phyloP scores from a whole-genome alignment of 2,113 vertebrate species.

The Mus pahari region DNA sequence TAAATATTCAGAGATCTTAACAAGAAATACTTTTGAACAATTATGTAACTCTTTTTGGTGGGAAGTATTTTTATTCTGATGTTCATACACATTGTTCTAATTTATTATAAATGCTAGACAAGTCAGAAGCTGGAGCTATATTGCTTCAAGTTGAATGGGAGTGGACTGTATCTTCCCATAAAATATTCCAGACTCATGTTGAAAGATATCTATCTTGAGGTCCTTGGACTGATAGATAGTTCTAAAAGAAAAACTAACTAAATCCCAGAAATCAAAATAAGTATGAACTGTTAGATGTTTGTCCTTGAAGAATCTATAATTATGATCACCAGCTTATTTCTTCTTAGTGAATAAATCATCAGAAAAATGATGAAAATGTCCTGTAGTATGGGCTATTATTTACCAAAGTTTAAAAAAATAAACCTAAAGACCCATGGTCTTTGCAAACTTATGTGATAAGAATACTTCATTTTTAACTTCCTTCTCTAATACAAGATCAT shows the following conservation, averaged over 20 bases:
- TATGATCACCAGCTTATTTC: not conserved
- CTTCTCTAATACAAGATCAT: slow-evolving; percentile 64
- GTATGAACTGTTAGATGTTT: not conserved
- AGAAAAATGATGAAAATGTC: slow-evolving; percentile 54
- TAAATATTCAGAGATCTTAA: slow-evolving; percentile 31
- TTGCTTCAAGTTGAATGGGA: not conserved
- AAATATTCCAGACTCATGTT: not conserved
- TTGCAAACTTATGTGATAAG: slow-evolving; percentile 41
- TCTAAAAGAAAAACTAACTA: slow-evolving; percentile 24
- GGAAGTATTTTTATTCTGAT: not conserved
- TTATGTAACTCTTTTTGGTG: not conserved
- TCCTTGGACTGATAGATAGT: not conserved
- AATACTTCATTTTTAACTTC: slow-evolving; percentile 58
- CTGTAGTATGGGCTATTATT: not conserved
- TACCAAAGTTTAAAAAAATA: slow-evolving; percentile 76
- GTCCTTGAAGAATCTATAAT: slow-evolving; percentile 7
- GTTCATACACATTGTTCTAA: not conserved
- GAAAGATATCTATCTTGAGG: not conserved
- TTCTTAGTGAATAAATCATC: slow-evolving; percentile 29
- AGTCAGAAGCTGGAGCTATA: not conserved
- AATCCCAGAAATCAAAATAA: slow-evolving; percentile 35
- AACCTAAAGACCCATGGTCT: slow-evolving; percentile 58
- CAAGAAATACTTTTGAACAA: not conserved
- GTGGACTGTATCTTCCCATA: not conserved
- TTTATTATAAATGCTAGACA: not conserved